Evolutionary conservation across 2,113 vertebrate species (phyloP).

Genomic region (Scomber scombrus): DNA sequence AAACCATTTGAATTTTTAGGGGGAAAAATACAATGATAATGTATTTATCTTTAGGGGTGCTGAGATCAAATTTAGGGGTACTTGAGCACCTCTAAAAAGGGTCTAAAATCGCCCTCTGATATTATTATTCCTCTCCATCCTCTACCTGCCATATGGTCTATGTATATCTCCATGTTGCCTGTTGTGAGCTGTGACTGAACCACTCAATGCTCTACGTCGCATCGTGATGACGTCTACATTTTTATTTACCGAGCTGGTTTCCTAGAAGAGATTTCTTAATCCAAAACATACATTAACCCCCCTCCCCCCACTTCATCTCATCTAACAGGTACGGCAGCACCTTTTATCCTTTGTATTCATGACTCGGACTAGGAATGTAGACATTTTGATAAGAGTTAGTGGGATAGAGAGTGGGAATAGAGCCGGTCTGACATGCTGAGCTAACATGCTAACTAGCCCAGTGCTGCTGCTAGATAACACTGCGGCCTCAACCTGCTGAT

Average conservation of each 20-base stretch:
- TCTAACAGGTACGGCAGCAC: constrained; percentile 71
- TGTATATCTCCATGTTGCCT: too few species aligned
- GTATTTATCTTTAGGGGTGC: too few species aligned
- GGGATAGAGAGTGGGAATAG: constrained; percentile 12
- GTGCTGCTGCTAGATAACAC: constrained; percentile 24
- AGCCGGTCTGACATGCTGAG: constrained; percentile 65
- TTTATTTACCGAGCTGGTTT: constrained; percentile 65
- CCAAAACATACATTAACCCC: constrained; percentile 25
- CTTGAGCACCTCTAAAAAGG: too few species aligned
- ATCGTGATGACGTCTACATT: constrained; percentile 63
- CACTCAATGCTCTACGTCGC: constrained; percentile 48
- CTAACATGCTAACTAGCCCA: constrained; percentile 50
- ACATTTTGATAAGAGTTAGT: neutral
- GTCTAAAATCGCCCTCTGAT: too few species aligned
- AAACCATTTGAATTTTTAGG: too few species aligned
- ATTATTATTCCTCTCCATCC: too few species aligned
- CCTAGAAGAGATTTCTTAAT: constrained; percentile 32
- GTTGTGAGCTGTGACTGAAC: too few species aligned
- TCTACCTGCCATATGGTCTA: too few species aligned
- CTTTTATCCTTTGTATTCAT: neutral
- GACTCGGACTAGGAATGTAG: neutral
- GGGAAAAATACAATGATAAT: too few species aligned
- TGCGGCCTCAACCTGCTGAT: neutral
- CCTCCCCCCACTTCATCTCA: neutral
- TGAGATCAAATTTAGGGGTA: too few species aligned